These are phyloP conservation scores for Trichopoda pennipes DNA, from an alignment of 2,888 invertebrate genomes.

Conservation along the genomic window DNA sequence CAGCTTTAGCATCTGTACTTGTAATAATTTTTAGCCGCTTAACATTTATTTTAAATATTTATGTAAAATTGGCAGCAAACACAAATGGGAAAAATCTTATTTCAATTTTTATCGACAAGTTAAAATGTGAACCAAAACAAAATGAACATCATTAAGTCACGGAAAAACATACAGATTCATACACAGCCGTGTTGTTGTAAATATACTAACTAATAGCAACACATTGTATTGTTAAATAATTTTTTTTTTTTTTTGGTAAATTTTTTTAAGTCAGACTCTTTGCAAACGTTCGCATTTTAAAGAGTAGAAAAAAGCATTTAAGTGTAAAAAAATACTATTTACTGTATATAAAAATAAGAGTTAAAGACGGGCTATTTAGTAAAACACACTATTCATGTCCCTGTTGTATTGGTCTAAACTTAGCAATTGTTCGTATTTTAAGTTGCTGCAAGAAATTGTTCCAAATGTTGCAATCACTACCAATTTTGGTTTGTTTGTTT, in stretches of 20 bases:
- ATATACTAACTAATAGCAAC: not conserved
- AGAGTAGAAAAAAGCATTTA: constrained; percentile 13
- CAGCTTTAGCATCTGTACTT: not conserved
- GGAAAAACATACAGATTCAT: not conserved
- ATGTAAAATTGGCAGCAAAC: constrained; percentile 34
- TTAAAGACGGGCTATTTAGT: constrained; percentile 49
- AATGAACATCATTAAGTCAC: constrained; percentile 41
- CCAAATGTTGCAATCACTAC: constrained; percentile 70
- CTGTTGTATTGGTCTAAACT: constrained; percentile 65
- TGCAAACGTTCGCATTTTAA: constrained; percentile 55
- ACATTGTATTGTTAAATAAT: constrained; percentile 58
- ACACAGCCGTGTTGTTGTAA: not conserved
- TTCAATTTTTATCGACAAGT: constrained; percentile 15
- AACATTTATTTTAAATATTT: constrained; percentile 54
- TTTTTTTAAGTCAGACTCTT: no score
- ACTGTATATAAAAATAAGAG: constrained; percentile 22
- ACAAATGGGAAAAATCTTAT: constrained; percentile 19
- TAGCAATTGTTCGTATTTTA: constrained; percentile 64
- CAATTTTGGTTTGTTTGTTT: constrained; percentile 63
- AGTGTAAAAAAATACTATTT: constrained; percentile 5
- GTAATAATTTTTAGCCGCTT: constrained; percentile 10
- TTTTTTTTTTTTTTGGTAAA: constrained; percentile 5
- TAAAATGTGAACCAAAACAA: constrained; percentile 26
- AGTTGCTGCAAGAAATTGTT: constrained; percentile 65
- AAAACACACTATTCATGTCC: constrained; percentile 49